Base-by-base conservation (phyloP, 1,140 invertebrate genomes). In the Andrena cerasifolii region DNA sequence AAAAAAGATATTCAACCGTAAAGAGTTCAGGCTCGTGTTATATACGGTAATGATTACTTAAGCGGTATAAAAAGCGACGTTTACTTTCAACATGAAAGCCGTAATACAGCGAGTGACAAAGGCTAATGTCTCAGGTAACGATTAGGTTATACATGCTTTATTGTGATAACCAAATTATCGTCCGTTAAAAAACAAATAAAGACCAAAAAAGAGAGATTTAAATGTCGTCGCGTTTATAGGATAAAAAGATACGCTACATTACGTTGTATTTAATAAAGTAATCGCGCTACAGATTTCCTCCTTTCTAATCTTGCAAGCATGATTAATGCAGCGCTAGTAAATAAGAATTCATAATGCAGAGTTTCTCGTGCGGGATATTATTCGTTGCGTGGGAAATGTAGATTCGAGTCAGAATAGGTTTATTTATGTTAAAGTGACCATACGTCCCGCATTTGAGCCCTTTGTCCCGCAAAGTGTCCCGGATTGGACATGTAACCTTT, bases 101-200 rank as follows among this genome's bases (percentile, higher is more conserved):
- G 89, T 97, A 77, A 94, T 97, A 81, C 96, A 97, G 91, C 92
- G 96, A 65, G 96, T 96, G 47, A 94, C 93, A 61, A 94, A 94
- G 85, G 96, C 96, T 31, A 96, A 94, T 87, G 96, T 97, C 51
- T 93, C 94, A 88, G 96, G 96, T 96, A 93, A 90, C 83, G 61
- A 28, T 51, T 21, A 79, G 56, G 59, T 28, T 65, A 62, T 54
- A 59, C 3, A 12, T 76, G 33, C 81, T 67, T 73, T 53, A 61
- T 43, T 26, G 7, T 21, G 70, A 66, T 14, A 65, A 65, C 24
- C 0, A 61, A 51, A 21, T 65, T 80, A 26, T 72, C 31, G n/a
- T 51, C 12, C n/a, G 21, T 71, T 67, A 73, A 31, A 28, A 63
- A 53, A 40, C 24, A 66, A 53, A 21, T 51, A 66, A 43, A 31